These are phyloP conservation scores for Drosophila rhopaloa DNA, from an alignment of 1,140 invertebrate genomes.

Conservation along the genomic window DNA sequence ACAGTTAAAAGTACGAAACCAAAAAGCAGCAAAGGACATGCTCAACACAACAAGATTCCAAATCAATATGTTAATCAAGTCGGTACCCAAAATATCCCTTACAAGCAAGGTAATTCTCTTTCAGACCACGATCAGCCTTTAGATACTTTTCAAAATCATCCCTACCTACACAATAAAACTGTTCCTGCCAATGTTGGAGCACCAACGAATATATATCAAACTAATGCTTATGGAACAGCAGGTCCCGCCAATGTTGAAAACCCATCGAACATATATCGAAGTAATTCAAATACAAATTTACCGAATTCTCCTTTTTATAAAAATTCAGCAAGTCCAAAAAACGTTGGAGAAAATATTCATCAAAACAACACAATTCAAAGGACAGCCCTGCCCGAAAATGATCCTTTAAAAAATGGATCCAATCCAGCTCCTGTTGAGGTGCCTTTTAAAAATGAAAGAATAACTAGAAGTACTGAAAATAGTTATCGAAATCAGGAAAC, in stretches of 20 bases:
- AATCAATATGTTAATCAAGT: background rate
- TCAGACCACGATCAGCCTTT: background rate
- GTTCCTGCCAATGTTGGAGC: background rate
- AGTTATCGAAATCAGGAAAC: background rate
- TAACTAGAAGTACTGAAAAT: background rate
- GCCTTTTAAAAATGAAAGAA: background rate
- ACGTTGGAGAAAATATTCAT: background rate
- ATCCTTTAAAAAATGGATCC: background rate
- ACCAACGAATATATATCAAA: background rate
- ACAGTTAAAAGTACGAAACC: background rate
- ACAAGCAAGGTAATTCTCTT: no score
- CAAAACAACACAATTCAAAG: background rate
- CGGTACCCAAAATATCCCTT: background rate
- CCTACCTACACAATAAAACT: background rate
- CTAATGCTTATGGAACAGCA: background rate
- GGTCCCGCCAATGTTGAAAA: background rate
- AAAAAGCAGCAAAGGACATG: background rate
- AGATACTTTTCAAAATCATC: background rate
- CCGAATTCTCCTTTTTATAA: no score
- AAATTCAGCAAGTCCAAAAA: background rate
- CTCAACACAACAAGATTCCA: background rate
- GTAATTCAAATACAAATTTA: background rate
- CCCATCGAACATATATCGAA: background rate
- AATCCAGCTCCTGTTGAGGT: background rate
- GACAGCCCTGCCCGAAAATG: background rate